Percentiles rank a stretch among this genome's conserved stretches.
phyloP scores from a whole-genome alignment of 35 echinoderm and acorn worm species.

The Lytechinus pictus region DNA sequence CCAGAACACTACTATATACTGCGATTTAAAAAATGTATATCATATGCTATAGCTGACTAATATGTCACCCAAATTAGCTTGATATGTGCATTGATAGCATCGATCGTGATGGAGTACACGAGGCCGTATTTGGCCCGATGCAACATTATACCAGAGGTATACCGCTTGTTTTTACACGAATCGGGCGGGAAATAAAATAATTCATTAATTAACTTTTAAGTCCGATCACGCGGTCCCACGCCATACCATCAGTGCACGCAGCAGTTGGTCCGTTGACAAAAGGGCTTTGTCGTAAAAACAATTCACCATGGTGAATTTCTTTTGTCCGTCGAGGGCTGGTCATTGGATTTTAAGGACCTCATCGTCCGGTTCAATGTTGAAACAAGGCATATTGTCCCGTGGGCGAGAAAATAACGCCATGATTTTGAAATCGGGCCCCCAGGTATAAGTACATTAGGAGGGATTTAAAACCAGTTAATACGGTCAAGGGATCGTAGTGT shows the following conservation, averaged over 20 bases:
- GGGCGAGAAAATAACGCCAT: conserved; percentile 8
- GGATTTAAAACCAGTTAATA: not conserved
- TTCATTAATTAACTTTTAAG: conserved; percentile 8
- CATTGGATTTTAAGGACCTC: not conserved
- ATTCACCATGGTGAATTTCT: not conserved
- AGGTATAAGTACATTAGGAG: not conserved
- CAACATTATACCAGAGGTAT: not conserved
- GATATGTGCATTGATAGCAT: not conserved
- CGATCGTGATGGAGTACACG: not conserved
- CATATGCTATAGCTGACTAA: not conserved
- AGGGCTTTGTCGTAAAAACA: conserved; percentile 1
- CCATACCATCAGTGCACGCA: not conserved
- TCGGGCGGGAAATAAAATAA: not conserved
- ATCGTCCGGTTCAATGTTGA: conserved; percentile 1
- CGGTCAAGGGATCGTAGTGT: not conserved
- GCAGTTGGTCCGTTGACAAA: not conserved
- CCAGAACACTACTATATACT: too few species aligned
- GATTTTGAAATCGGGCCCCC: not conserved
- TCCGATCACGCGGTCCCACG: not conserved
- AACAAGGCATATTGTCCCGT: not conserved
- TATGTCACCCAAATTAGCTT: not conserved
- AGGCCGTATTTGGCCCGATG: not conserved
- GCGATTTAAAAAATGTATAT: too few species aligned
- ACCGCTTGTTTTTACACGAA: not conserved
- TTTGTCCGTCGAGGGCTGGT: not conserved